A percentile compares a stretch with the other conserved stretches of the same genome.
phyloP scores from a whole-genome alignment of 2,113 vertebrate genomes.

The Cinclus mexicanus region DNA sequence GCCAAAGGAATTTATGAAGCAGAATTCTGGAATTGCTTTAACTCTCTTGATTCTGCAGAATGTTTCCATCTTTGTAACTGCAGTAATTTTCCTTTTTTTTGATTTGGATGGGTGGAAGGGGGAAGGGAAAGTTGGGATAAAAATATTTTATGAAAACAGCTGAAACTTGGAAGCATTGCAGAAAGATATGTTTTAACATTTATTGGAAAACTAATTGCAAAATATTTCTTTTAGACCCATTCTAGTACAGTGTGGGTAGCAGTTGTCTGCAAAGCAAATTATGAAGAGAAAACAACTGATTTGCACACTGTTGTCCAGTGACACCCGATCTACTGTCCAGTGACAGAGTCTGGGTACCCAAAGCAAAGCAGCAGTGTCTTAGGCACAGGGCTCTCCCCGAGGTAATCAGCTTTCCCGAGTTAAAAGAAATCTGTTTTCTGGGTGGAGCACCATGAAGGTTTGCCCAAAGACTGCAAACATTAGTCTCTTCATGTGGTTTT shows the following conservation, averaged over 20 bases:
- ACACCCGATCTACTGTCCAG: background rate
- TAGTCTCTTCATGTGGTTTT: constrained; percentile 24
- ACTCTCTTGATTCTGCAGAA: background rate
- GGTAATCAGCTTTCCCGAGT: background rate
- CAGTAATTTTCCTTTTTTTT: background rate
- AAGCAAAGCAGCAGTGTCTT: background rate
- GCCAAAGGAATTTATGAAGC: constrained; percentile 19
- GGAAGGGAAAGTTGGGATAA: background rate
- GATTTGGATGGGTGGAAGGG: background rate
- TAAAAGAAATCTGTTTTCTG: background rate
- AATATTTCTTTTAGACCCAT: background rate
- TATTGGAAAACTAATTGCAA: background rate
- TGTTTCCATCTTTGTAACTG: background rate
- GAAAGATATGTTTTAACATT: background rate
- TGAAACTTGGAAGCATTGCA: background rate
- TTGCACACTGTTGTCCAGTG: background rate
- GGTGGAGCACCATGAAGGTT: background rate
- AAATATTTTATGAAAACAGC: background rate
- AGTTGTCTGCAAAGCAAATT: background rate
- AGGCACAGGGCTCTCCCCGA: background rate
- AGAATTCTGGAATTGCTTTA: background rate
- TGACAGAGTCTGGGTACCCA: background rate
- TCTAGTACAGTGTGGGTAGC: background rate
- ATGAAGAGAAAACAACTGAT: background rate
- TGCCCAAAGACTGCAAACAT: background rate